A percentile compares a stretch with the other conserved stretches of the same genome.
These are phyloP conservation scores for Netelia melanura DNA, from an alignment of 2,888 invertebrate species.

Conservation along the genomic window DNA sequence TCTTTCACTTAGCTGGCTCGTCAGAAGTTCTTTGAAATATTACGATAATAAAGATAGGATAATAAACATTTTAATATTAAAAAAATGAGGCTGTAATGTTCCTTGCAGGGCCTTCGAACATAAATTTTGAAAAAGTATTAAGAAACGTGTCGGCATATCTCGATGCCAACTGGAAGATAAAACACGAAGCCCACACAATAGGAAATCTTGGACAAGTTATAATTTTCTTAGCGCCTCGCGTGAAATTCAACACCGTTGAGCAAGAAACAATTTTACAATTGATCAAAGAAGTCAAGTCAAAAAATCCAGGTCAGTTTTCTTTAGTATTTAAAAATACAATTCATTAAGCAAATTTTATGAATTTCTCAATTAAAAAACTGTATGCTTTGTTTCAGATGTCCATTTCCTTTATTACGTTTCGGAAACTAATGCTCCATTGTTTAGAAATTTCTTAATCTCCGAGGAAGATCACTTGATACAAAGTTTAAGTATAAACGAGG, in stretches of 20 bases:
- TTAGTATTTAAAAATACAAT: conserved; percentile 27
- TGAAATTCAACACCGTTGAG: conserved; percentile 68
- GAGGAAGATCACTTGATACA: conserved; percentile 76
- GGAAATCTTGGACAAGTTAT: conserved; percentile 78
- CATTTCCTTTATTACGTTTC: conserved; percentile 76
- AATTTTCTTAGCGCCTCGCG: conserved; percentile 74
- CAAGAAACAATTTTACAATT: conserved; percentile 62
- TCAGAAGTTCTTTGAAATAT: background rate
- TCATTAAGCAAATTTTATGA: background rate
- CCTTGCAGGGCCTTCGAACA: conserved; percentile 74
- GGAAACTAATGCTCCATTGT: conserved; percentile 70
- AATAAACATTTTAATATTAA: background rate
- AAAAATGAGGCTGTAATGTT: background rate
- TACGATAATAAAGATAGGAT: background rate
- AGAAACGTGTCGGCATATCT: conserved; percentile 69
- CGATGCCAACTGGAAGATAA: conserved; percentile 73
- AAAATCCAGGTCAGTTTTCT: conserved; percentile 76
- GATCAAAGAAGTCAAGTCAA: conserved; percentile 72
- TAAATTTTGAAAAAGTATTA: conserved; percentile 74
- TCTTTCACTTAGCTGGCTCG: background rate
- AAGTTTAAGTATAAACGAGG: conserved; percentile 72
- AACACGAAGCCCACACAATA: conserved; percentile 67
- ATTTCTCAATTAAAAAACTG: background rate
- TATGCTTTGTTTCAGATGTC: conserved; percentile 72
- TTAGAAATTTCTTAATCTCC: conserved; percentile 73